Base-by-base conservation (phyloP, 2,888 invertebrate species). In the Callyntrura sp. region DNA sequence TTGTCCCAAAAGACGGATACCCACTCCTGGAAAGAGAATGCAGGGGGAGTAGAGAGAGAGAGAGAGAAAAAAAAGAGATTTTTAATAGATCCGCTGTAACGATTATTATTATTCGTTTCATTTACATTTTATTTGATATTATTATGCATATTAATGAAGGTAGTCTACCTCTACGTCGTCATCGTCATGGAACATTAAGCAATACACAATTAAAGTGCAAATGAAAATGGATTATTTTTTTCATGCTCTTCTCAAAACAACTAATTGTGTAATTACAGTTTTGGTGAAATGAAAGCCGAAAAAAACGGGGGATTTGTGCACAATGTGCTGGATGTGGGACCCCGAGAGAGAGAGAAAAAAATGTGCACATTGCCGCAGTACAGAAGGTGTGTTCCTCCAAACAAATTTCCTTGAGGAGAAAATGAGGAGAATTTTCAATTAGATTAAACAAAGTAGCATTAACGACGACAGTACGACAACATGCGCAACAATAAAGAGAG, bases 181-280 rank as follows among this genome's bases (percentile, higher is more conserved):
- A 57, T 57, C 0, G 57, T 51, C 57, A 20, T 70, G 25, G 78
- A 3, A 14, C 55, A 78, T 78, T 79, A 57, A 57, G 57, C 28
- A 55, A 35, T 55, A 11, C 23, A 57, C 79, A 79, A 79, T 79
- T 79, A 79, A 79, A 55, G 28, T 79, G 79, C 79, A 79, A 79
- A 79, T 79, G 79, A 79, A 57, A 57, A 79, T 79, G 55, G 76
- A 57, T 28, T 35, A 35, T 35, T 35, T 57, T 57, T 79, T 79
- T 57, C 57, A 78, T 57, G n/a, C 9, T 35, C 17, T 28, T 79
- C 57, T 35, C 55, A 79, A n/a, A 55, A n/a, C 28, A 79, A 57
- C 79, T 79, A 79, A 79, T 79, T 79, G 57, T 55, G 20, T 57
- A 79, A 79, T 79, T 79, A 79, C 35, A 55, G 79, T 79, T 57